phyloP scores from a whole-genome alignment of 1,140 invertebrate species.

The Cyclargus thomasi region DNA sequence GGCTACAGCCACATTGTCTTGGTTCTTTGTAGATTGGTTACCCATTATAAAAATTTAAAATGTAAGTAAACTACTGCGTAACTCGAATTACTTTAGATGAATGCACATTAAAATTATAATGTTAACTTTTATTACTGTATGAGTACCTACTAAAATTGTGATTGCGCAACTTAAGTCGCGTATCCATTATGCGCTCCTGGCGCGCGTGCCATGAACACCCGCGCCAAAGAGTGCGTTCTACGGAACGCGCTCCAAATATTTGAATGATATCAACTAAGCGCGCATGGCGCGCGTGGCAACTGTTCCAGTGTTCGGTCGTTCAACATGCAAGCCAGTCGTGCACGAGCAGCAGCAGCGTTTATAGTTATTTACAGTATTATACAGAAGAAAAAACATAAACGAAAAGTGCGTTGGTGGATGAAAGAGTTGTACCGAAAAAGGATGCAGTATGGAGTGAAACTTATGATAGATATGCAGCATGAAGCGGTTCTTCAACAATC shows the following conservation, averaged over 20 bases:
- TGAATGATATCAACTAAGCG: constrained; percentile 17
- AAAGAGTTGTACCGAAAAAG: constrained; percentile 20
- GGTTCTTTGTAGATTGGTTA: too few relatives aligned
- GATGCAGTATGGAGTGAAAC: constrained; percentile 19
- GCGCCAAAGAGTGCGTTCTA: constrained; percentile 16
- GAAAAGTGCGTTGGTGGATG: constrained; percentile 21
- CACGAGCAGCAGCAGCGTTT: constrained; percentile 9
- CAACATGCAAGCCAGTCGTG: constrained; percentile 12
- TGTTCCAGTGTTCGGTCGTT: constrained; percentile 11
- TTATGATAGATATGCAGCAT: constrained; percentile 16
- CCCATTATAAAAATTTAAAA: too few relatives aligned
- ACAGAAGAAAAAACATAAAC: constrained; percentile 18
- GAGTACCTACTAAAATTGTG: too few relatives aligned
- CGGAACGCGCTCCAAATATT: constrained; percentile 19
- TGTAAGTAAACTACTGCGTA: too few relatives aligned
- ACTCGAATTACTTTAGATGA: too few relatives aligned
- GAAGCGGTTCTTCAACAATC: constrained; percentile 16
- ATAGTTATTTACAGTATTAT: constrained; percentile 19
- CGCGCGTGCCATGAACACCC: constrained; percentile 7
- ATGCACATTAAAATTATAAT: too few relatives aligned
- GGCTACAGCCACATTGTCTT: too few relatives aligned
- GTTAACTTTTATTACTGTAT: too few relatives aligned
- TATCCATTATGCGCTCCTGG: constrained; percentile 12
- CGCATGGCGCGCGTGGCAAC: constrained; percentile 6
- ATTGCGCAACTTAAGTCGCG: constrained; percentile 9